Conservation (phyloP, 1,140 invertebrate genomes). For the Ostrea denselamellosa region DNA sequence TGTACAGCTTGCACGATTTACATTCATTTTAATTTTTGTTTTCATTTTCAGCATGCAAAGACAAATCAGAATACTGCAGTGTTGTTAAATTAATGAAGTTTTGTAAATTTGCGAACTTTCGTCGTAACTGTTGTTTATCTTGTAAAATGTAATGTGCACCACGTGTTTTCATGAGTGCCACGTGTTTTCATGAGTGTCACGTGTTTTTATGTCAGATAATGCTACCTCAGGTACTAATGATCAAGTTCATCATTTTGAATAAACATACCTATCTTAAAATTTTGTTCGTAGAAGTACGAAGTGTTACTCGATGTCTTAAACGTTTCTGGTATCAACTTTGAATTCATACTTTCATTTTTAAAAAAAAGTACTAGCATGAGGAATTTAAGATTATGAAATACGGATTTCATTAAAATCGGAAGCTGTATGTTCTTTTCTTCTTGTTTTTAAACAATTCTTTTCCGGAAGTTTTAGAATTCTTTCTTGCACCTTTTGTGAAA, state of each 20-base stretch:
- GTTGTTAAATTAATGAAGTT: conserved; percentile 66
- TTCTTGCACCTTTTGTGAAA: too few relatives aligned
- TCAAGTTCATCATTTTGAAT: not conserved
- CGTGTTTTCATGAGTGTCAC: not conserved
- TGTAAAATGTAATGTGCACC: conserved; percentile 42
- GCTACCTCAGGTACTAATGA: conserved; percentile 16
- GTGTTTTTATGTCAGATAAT: not conserved
- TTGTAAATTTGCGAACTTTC: conserved; percentile 64
- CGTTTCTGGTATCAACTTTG: too few relatives aligned
- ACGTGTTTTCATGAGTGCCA: not conserved
- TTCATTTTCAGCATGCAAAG: conserved; percentile 63
- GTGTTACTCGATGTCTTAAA: too few relatives aligned
- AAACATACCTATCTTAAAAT: not conserved
- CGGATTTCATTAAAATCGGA: too few relatives aligned
- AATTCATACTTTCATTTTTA: too few relatives aligned
- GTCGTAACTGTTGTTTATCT: conserved; percentile 63
- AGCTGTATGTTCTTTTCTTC: too few relatives aligned
- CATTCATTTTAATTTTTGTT: not conserved
- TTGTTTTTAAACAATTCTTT: too few relatives aligned
- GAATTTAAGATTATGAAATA: too few relatives aligned
- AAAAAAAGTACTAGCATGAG: too few relatives aligned
- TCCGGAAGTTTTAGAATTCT: too few relatives aligned
- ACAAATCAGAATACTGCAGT: conserved; percentile 67
- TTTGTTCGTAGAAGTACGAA: not conserved
- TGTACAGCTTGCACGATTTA: not conserved